Evolutionary conservation across 2,113 vertebrate species (phyloP).

Genomic region (Alligator mississippiensis): DNA sequence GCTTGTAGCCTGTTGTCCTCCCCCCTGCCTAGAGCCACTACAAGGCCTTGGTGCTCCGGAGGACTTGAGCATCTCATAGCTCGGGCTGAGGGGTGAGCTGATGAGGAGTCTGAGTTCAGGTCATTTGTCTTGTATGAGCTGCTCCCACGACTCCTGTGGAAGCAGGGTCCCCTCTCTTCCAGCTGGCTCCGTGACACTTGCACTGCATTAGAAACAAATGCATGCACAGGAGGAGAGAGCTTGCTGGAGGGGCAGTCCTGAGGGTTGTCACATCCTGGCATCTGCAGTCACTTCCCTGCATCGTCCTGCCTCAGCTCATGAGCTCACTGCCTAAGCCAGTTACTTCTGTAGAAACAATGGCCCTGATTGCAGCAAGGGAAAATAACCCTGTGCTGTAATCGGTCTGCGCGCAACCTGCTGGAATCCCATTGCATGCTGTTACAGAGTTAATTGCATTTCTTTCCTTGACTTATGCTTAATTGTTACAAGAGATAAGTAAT

Average conservation of each 20-base stretch:
- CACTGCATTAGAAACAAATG: not conserved
- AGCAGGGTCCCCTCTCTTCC: not conserved
- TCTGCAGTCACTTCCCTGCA: not conserved
- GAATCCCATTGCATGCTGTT: not conserved
- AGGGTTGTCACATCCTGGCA: rapidly evolving
- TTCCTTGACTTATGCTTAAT: not conserved
- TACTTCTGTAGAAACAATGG: not conserved
- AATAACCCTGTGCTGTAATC: not conserved
- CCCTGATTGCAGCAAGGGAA: not conserved
- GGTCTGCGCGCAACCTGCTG: not conserved
- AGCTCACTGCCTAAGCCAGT: not conserved
- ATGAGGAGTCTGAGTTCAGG: not conserved
- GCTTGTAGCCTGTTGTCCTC: no score
- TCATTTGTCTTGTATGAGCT: not conserved
- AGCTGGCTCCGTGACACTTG: not conserved
- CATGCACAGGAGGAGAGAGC: not conserved
- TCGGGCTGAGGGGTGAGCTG: no score
- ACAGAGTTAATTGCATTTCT: not conserved
- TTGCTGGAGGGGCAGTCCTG: not conserved
- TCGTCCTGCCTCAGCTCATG: not conserved
- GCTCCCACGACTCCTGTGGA: not conserved
- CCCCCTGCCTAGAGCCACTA: no score
- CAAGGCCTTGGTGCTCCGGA: no score
- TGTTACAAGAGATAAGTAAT: not conserved
- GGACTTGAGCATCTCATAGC: no score